Evolutionary conservation across 2,113 vertebrate genomes (phyloP), one percentile per base, ranked within the genome.

Genomic region (Ciconia stormi): DNA sequence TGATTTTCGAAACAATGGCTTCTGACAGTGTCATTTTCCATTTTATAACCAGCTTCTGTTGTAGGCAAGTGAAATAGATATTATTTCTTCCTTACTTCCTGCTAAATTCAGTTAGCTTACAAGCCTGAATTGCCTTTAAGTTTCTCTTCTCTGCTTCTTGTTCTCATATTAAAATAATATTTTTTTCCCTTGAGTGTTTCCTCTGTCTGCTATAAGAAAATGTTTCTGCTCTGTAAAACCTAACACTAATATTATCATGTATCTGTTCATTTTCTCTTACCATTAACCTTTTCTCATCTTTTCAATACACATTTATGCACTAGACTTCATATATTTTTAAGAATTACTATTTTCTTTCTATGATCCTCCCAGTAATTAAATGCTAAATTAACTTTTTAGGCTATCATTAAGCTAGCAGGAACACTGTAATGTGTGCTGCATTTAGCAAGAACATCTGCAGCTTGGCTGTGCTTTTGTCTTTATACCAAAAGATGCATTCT

Each of bases 1-100:
- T 91, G 86, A 82, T 90, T 94, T 93, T 81, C 87, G 71, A 93
- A 95, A 82, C 0, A 3, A 96, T 82, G 62, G 16, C n/a, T 94
- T 96, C 36, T 96, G 96, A 96, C 88, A 93, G n/a, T 58, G 91
- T 90, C 89, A 90, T 95, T 90, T 96, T 81, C 81, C 58, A 92
- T 97, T 93, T 94, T 91, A 87, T 63, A 92, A 79, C 93, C 79
- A 62, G 47, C 12, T 95, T 93, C 80, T 90, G 49, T 92, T 74
- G 40, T 78, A 91, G 38, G n/a, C 44, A 84, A 85, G 77, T 89
- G 93, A 95, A 97, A 94, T 47, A 90, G 66, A 76, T 97, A 91
- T 42, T 79, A 95, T 91, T 95, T 95, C 82, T 90, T 87, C 47
- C 62, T 84, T 76, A 65, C 61, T 79, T 77, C 42, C 34, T 82